Conservation (phyloP, 1,140 invertebrate species). For the Drosophila takahashii region DNA sequence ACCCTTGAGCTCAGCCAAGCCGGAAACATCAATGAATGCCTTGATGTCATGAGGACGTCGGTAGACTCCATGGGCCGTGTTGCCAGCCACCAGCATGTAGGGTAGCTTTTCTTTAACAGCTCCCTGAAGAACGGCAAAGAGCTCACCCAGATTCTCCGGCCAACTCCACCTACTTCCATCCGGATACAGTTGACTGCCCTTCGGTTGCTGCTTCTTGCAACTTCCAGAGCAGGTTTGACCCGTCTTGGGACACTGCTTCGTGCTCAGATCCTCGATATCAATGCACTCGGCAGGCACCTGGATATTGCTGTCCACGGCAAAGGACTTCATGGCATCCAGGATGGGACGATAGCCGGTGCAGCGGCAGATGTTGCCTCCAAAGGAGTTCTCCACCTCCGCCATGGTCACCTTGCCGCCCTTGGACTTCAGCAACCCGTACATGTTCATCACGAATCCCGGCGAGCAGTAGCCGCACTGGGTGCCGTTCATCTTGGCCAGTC, state of each 20-base stretch:
- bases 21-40: slow-evolving; percentile 91
- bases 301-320: slow-evolving; percentile 89
- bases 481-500: slow-evolving; percentile 89
- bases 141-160: slow-evolving; percentile 84
- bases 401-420: slow-evolving; percentile 87
- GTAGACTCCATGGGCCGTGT: slow-evolving; percentile 88
- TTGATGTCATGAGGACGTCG: slow-evolving; percentile 85
- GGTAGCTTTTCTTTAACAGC: slow-evolving; percentile 76
- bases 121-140: slow-evolving; percentile 87
- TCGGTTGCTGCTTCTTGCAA: slow-evolving; percentile 58
- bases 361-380: slow-evolving; percentile 93
- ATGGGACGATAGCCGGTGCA: slow-evolving; percentile 96
- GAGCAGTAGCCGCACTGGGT: slow-evolving; percentile 94
- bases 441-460: slow-evolving; percentile 94
- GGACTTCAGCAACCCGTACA: slow-evolving; percentile 88
- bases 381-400: slow-evolving; percentile 90
- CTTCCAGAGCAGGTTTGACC: slow-evolving; percentile 58
- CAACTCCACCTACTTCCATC: slow-evolving; percentile 76
- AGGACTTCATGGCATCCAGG: slow-evolving; percentile 92
- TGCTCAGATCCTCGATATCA: slow-evolving; percentile 75
- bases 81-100: slow-evolving; percentile 86
- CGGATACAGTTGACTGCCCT: slow-evolving; percentile 53
- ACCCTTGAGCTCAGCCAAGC: slow-evolving; percentile 87
- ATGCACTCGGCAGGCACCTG: slow-evolving; percentile 85
- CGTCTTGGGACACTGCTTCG: slow-evolving; percentile 66